Evolutionary conservation across 2,113 vertebrate species (phyloP).

Genomic region (Oryzias curvinotus): DNA sequence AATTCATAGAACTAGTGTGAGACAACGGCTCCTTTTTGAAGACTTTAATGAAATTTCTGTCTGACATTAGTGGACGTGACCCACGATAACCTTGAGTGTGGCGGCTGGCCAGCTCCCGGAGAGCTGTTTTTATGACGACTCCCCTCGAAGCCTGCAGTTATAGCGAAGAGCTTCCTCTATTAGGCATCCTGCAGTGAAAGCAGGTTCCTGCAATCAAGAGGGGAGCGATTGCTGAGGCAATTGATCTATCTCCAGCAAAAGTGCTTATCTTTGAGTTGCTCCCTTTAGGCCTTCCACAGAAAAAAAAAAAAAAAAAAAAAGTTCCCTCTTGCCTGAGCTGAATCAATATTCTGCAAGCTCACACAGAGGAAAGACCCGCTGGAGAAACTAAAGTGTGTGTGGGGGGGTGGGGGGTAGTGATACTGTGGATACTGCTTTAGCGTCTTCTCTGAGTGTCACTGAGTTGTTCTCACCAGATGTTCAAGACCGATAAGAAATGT

Average conservation of each 20-base stretch:
- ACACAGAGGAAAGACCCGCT: conserved; percentile 19
- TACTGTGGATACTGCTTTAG: neutral
- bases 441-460: conserved; percentile 1
- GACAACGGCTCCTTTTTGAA: neutral
- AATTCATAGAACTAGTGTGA: too few species aligned
- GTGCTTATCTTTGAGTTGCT: conserved; percentile 65
- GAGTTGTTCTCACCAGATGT: conserved; percentile 25
- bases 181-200: conserved; percentile 42
- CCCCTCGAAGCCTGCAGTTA: conserved; percentile 2
- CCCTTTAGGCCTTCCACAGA: conserved; percentile 47
- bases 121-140: conserved; percentile 8
- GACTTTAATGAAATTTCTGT: conserved; percentile 29
- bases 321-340: conserved; percentile 39
- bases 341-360: conserved; percentile 65
- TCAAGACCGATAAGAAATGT: conserved; percentile 18
- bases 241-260: conserved; percentile 64
- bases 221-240: conserved; percentile 26
- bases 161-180: conserved; percentile 31
- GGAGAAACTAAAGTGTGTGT: conserved; percentile 20
- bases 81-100: conserved; percentile 25
- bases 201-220: conserved; percentile 43
- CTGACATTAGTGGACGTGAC: conserved; percentile 29
- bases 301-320: conserved; percentile 35
- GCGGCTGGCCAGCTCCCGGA: conserved; percentile 23
- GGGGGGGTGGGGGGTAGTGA: neutral